Evolutionary conservation across 2,888 invertebrate genomes (phyloP).

Genomic region (Pristionchus japonicus): DNA sequence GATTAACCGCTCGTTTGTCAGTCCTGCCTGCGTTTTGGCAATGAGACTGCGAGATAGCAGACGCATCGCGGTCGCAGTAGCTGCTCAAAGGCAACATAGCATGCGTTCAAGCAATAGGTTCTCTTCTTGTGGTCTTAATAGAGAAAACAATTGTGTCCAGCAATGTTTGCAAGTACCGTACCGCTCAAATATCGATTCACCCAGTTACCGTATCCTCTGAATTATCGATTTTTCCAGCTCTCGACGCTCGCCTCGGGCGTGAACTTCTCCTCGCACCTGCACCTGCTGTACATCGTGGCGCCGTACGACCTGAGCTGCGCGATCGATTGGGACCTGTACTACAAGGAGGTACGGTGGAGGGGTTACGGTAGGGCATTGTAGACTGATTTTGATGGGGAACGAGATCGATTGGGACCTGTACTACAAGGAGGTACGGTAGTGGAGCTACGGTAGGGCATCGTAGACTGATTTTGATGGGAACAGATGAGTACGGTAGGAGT

Average conservation of each 20-base stretch:
- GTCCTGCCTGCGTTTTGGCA: no score
- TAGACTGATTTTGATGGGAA: no score
- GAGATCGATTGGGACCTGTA: constrained; percentile 68
- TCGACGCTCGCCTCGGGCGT: constrained; percentile 82
- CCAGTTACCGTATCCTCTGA: neutral
- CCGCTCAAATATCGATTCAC: neutral
- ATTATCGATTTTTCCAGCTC: constrained; percentile 76
- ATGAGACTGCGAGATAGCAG: neutral
- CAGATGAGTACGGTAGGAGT: neutral
- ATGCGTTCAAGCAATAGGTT: neutral
- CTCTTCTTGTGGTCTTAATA: neutral
- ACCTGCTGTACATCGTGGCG: constrained; percentile 89
- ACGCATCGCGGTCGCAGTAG: neutral
- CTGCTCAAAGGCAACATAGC: neutral
- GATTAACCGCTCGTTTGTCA: no score
- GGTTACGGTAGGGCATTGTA: neutral
- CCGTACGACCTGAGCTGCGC: constrained; percentile 81
- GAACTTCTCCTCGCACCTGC: constrained; percentile 86
- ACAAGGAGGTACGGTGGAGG: constrained; percentile 55
- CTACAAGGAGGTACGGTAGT: constrained; percentile 56
- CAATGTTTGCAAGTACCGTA: neutral
- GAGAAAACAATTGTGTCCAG: neutral
- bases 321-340: constrained; percentile 68
- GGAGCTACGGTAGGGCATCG: neutral
- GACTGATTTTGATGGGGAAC: neutral